phyloP scores from a whole-genome alignment of 1,140 invertebrate species.

The Myzus persicae region DNA sequence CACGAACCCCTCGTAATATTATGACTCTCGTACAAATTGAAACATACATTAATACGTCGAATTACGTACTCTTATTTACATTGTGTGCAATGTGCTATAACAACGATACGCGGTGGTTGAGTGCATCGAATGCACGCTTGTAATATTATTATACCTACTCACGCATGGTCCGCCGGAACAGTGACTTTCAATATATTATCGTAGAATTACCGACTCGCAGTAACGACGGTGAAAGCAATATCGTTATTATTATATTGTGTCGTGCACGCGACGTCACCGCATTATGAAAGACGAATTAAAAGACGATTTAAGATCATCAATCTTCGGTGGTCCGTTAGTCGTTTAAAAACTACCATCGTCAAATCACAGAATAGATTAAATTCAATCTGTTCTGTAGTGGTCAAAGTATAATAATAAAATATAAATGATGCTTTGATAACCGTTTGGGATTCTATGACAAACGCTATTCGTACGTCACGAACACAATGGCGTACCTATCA shows the following conservation, averaged over 20 bases:
- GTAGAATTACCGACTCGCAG: neutral
- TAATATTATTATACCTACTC: neutral
- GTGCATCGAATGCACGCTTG: too few relatives aligned
- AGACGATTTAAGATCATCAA: neutral
- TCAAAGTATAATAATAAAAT: neutral
- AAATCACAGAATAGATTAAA: too few relatives aligned
- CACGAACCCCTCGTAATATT: too few relatives aligned
- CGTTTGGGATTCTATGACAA: neutral
- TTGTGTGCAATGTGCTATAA: neutral
- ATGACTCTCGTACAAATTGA: too few relatives aligned
- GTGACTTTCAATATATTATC: neutral
- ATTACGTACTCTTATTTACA: neutral
- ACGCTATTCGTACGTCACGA: neutral
- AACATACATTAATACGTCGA: neutral
- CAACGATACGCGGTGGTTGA: neutral
- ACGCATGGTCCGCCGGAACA: neutral
- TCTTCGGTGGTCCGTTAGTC: neutral
- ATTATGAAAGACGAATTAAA: slow-evolving; percentile 7
- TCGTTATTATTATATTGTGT: neutral
- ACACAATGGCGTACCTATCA: neutral
- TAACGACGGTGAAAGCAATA: neutral
- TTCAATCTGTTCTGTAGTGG: too few relatives aligned
- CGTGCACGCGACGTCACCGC: neutral
- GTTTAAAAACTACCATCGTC: neutral
- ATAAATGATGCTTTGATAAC: neutral